A percentile compares a stretch with the other conserved stretches of the same genome.
These are phyloP conservation scores for Danionella cerebrum DNA, from an alignment of 2,113 vertebrate species.

Conservation along the genomic window DNA sequence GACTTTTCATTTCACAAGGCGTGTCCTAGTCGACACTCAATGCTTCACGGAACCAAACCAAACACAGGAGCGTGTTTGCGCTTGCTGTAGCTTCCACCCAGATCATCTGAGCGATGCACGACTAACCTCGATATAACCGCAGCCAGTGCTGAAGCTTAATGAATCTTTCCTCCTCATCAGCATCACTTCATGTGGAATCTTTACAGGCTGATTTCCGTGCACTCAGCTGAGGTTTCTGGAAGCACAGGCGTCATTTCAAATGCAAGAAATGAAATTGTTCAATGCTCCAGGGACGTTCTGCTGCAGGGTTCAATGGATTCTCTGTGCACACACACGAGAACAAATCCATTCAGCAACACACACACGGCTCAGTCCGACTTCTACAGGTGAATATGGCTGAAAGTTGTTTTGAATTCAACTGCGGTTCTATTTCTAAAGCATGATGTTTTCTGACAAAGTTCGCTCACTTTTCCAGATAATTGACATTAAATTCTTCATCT, in stretches of 20 bases:
- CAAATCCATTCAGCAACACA: neutral
- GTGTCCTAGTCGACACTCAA: no score
- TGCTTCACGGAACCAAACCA: no score
- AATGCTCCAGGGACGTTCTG: conserved; percentile 11
- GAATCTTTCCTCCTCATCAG: neutral
- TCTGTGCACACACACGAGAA: conserved; percentile 1
- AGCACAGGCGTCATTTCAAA: conserved; percentile 7
- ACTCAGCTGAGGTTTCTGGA: neutral
- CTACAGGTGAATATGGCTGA: no score
- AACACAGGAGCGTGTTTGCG: no score
- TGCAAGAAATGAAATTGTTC: conserved; percentile 15
- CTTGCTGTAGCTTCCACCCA: no score
- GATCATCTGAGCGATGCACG: neutral
- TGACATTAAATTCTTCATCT: no score
- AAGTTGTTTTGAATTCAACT: no score
- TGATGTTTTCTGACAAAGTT: no score
- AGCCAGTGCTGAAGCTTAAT: neutral
- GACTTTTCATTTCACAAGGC: no score
- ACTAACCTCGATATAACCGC: neutral
- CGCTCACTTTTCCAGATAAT: no score
- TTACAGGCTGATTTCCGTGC: neutral
- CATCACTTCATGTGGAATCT: neutral
- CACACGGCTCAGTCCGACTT: no score
- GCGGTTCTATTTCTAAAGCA: no score
- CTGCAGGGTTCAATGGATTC: neutral